A percentile compares a stretch with the other conserved stretches of the same genome.
phyloP scores from a whole-genome alignment of 2,888 invertebrate genomes.

The Trichacis sp. region DNA sequence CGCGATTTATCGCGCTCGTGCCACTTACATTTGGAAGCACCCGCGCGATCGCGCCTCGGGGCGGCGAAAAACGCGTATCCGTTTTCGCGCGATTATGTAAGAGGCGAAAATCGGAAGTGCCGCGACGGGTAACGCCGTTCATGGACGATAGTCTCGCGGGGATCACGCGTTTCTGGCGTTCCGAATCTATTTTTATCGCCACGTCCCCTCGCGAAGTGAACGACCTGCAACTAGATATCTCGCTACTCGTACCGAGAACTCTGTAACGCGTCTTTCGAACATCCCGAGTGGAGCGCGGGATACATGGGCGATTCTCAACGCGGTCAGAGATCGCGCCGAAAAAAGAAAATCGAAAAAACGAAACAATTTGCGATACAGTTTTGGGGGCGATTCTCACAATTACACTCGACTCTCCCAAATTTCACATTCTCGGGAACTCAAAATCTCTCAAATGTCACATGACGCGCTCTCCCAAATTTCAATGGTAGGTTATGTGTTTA shows the following conservation, averaged over 20 bases:
- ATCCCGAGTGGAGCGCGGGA: no score
- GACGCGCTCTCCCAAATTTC: no score
- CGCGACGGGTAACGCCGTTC: slow-evolving; percentile 44
- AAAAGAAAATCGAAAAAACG: no score
- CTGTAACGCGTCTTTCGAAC: neutral
- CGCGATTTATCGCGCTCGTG: no score
- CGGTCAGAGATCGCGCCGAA: neutral
- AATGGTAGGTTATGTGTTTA: no score
- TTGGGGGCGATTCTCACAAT: neutral
- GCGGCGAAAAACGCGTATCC: no score
- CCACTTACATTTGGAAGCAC: no score
- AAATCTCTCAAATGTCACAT: neutral
- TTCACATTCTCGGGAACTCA: no score
- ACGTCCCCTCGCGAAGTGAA: slow-evolving; percentile 66
- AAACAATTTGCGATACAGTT: no score
- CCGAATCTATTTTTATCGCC: slow-evolving; percentile 66
- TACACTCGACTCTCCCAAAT: slow-evolving; percentile 7
- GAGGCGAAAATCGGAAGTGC: slow-evolving; percentile 6
- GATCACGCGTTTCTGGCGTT: slow-evolving; percentile 59
- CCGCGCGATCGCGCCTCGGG: no score
- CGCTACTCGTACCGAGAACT: slow-evolving; percentile 36
- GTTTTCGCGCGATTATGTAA: neutral
- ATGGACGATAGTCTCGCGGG: slow-evolving; percentile 50
- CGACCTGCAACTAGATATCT: slow-evolving; percentile 68
- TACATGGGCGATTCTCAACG: neutral